phyloP scores from a whole-genome alignment of 1,140 invertebrate species.

The Nylanderia fulva region DNA sequence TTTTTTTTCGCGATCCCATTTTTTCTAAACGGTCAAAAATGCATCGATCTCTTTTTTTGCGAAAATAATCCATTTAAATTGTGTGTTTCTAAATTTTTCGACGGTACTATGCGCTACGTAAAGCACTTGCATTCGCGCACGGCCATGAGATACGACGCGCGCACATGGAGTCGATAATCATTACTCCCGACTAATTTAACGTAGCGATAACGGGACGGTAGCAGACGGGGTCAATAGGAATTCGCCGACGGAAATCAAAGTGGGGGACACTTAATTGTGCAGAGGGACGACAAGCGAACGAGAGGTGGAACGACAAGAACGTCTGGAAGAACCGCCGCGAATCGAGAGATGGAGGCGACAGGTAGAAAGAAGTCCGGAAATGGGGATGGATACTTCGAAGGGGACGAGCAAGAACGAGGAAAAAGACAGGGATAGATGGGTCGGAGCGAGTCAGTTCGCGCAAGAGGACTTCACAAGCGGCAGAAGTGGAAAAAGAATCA shows the following conservation, averaged over 20 bases:
- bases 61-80: no score
- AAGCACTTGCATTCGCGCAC: constrained; percentile 2
- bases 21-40: no score
- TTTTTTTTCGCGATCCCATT: no score
- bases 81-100: neutral
- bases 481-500: constrained; percentile 47
- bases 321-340: constrained; percentile 42
- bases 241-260: constrained; percentile 80
- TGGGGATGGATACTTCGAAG: constrained; percentile 24
- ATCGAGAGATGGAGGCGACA: constrained; percentile 46
- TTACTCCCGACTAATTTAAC: constrained; percentile 76
- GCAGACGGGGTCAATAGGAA: constrained; percentile 78
- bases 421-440: constrained; percentile 22
- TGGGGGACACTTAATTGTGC: constrained; percentile 77
- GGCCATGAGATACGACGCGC: neutral
- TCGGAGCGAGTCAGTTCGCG: constrained; percentile 35
- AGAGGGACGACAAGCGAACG: constrained; percentile 74
- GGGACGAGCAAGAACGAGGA: neutral
- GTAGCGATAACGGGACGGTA: constrained; percentile 70
- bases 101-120: neutral
- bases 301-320: constrained; percentile 34
- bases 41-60: neutral
- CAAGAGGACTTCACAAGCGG: constrained; percentile 1
- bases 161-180: constrained; percentile 67
- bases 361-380: constrained; percentile 45